Evolutionary conservation across 1,140 invertebrate species (phyloP), one percentile per base, ranked within the genome.

Genomic region (Drosophila simulans): DNA sequence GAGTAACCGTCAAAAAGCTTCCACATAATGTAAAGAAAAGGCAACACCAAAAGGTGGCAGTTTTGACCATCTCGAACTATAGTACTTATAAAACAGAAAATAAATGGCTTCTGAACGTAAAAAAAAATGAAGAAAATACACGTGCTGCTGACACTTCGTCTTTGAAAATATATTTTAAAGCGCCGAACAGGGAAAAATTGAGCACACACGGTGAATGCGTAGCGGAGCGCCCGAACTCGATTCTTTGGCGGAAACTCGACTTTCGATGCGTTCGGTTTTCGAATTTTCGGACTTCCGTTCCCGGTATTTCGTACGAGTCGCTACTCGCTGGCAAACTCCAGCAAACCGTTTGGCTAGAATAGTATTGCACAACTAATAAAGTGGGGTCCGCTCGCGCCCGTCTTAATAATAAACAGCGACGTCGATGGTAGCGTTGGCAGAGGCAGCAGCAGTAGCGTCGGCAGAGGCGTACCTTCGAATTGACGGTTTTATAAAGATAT

Each of bases 321-420:
- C 40, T 39, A 25, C 43, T 34, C 35, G 69, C 43, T 45, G 53
- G 53, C 46, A 46, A 51, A 45, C 54, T 68, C 57, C 77, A 60
- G 63, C 88, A 71, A 71, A 80, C 88, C 88, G 83, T 77, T 84
- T 84, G 68, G 88, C 74, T 91, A 81, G 88, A 84, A 91, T 88
- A 81, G 77, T 91, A 75, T 75, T 83, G 88, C 78, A 81, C 88
- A 89, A 91, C 88, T 91, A 91, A 91, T 91, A 91, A 91, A 89
- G 68, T 74, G 83, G 60, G 77, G 69, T 65, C 77, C 77, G 80
- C 68, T 70, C 60, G 77, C 77, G 65, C 80, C 66, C 77, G 83
- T 91, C 83, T 91, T 91, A 88, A 91, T 84, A 89, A 91, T 83
- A 91, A 83, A 70, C 80, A 56, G 58, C 65, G 56, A 48, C 64